A percentile compares a stretch with the other conserved stretches of the same genome.
Conservation (phyloP, 2,113 vertebrate species). For the Lates calcarifer region DNA sequence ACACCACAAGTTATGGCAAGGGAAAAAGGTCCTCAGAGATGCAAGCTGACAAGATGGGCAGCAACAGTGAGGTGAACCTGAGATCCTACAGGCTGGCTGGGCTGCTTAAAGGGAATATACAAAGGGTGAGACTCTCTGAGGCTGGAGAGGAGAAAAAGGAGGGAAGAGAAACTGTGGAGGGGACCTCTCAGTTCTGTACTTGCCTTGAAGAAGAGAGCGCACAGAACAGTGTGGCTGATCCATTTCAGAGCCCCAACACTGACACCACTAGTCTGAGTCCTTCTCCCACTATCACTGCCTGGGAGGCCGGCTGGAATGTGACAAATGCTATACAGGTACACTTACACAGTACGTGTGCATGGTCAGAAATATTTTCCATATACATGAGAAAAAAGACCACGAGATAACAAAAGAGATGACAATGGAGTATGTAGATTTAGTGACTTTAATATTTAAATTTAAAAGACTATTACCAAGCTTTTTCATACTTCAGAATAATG, state of each 20-base stretch:
- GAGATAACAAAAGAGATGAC: background rate
- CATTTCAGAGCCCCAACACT: constrained; percentile 4
- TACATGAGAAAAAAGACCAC: background rate
- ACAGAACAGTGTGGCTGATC: constrained; percentile 23
- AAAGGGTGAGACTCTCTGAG: background rate
- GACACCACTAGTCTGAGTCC: constrained; percentile 28
- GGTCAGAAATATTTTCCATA: background rate
- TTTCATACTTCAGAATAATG: background rate
- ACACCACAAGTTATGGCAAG: constrained; percentile 3
- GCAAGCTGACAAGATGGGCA: background rate
- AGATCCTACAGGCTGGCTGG: background rate
- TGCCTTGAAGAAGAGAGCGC: constrained; percentile 22
- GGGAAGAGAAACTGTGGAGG: constrained; percentile 5
- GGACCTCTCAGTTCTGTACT: constrained; percentile 15
- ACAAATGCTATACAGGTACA: constrained; percentile 86
- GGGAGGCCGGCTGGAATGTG: constrained; percentile 89
- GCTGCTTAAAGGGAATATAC: background rate
- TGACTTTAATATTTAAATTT: background rate
- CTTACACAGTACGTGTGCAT: background rate
- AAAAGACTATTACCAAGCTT: background rate
- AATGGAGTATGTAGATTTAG: background rate
- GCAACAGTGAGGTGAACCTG: background rate
- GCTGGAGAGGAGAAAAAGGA: background rate
- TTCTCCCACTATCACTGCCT: constrained; percentile 81
- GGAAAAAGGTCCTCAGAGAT: background rate